Percentiles rank a stretch among this genome's conserved stretches.
Conservation (phyloP, 2,888 invertebrate species). For the Timandra comae region DNA sequence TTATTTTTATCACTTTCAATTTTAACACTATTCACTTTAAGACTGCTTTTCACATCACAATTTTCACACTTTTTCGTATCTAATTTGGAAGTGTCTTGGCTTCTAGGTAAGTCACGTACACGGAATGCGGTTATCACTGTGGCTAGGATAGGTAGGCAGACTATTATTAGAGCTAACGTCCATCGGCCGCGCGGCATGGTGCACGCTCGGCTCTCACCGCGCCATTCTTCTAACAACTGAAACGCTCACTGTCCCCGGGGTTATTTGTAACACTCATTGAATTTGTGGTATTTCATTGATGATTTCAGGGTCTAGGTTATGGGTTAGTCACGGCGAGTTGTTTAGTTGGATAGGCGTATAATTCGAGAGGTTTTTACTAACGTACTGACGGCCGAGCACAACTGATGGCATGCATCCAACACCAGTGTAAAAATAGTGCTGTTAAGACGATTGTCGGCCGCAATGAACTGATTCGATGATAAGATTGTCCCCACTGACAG, state of each 20-base stretch:
- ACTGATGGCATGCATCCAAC: slow-evolving; percentile 66
- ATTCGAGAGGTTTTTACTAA: slow-evolving; percentile 78
- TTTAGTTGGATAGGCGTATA: slow-evolving; percentile 57
- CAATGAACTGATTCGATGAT: slow-evolving; percentile 48
- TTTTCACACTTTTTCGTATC: slow-evolving; percentile 53
- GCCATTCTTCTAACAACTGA: slow-evolving; percentile 65
- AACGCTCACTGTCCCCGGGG: slow-evolving; percentile 43
- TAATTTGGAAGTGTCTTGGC: slow-evolving; percentile 33
- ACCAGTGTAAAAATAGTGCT: slow-evolving; percentile 67
- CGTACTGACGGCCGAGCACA: slow-evolving; percentile 79
- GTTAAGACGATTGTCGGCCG: slow-evolving; percentile 65
- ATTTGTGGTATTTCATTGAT: slow-evolving; percentile 53
- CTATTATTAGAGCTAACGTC: slow-evolving; percentile 69
- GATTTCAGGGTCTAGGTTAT: slow-evolving; percentile 43
- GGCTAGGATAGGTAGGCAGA: slow-evolving; percentile 63
- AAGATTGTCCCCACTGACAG: slow-evolving; percentile 49
- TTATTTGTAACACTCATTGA: slow-evolving; percentile 55
- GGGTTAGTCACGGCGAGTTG: slow-evolving; percentile 38
- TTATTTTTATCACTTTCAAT: slow-evolving; percentile 51
- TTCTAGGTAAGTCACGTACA: slow-evolving; percentile 64
- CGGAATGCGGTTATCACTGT: slow-evolving; percentile 75
- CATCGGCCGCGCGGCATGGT: slow-evolving; percentile 67
- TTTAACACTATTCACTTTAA: slow-evolving; percentile 54
- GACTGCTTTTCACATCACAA: slow-evolving; percentile 60
- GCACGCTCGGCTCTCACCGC: slow-evolving; percentile 62